Percentiles rank a stretch among this genome's conserved stretches.
phyloP scores from a whole-genome alignment of 2,113 vertebrate species.

The Serilophus lunatus region DNA sequence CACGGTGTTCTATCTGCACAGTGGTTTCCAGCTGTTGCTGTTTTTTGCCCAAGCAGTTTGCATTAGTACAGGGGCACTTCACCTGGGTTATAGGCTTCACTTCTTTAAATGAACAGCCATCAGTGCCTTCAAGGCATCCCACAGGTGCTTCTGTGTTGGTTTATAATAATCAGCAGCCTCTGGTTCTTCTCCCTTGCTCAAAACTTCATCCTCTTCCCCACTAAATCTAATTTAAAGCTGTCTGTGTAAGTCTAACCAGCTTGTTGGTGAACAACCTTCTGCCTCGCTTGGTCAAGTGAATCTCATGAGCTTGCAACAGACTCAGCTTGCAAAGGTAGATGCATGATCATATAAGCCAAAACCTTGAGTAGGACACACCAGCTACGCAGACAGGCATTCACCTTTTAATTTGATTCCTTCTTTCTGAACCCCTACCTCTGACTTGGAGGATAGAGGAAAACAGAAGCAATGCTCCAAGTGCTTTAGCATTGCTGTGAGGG shows the following conservation, averaged over 20 bases:
- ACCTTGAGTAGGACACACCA: not conserved
- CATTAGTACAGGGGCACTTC: not conserved
- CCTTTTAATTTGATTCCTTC: not conserved
- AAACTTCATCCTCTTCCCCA: not conserved
- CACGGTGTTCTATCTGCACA: not conserved
- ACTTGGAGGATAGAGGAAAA: not conserved
- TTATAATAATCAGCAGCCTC: not conserved
- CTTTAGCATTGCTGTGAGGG: not conserved
- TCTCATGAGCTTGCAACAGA: not conserved
- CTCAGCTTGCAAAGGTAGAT: not conserved
- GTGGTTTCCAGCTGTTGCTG: not conserved
- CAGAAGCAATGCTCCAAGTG: no score
- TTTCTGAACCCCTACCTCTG: not conserved
- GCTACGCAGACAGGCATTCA: fast-evolving
- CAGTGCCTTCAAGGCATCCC: not conserved
- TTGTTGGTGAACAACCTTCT: no score
- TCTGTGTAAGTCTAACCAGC: not conserved
- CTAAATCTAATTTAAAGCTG: not conserved
- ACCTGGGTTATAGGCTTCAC: not conserved
- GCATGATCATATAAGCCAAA: fast-evolving
- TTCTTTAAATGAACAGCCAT: not conserved
- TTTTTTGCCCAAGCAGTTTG: not conserved
- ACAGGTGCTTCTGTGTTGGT: not conserved
- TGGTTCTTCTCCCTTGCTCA: not conserved
- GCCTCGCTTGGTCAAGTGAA: not conserved